Conservation (phyloP, 2,113 vertebrate species). For the Antechinus stuartii region DNA sequence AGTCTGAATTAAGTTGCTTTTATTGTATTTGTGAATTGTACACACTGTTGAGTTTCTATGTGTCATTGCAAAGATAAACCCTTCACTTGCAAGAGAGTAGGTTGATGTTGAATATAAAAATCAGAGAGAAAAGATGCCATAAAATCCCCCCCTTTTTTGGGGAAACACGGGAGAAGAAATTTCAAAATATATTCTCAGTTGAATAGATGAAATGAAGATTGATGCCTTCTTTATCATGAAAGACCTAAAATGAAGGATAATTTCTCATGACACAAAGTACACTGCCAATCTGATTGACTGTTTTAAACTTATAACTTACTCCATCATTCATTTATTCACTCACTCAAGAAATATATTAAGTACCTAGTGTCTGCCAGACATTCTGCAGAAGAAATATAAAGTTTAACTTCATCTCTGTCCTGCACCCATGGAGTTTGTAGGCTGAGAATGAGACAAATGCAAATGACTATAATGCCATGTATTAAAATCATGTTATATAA, state of each 20-base stretch:
- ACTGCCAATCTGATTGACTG: constrained; percentile 63
- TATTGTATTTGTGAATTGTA: not conserved
- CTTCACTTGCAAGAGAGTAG: not conserved
- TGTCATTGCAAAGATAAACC: not conserved
- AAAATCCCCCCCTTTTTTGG: not conserved
- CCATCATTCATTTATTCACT: not conserved
- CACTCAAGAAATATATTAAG: not conserved
- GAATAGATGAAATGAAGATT: constrained; percentile 44
- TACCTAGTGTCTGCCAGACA: not conserved
- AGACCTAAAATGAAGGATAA: constrained; percentile 30
- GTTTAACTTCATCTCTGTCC: not conserved
- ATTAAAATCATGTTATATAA: not conserved
- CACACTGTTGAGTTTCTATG: not conserved
- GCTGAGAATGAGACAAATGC: not conserved
- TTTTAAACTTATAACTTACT: not conserved
- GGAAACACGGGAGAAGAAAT: not conserved
- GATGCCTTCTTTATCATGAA: constrained; percentile 63
- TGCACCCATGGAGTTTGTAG: not conserved
- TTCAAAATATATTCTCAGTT: not conserved
- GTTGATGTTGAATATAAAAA: not conserved
- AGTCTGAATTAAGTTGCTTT: not conserved
- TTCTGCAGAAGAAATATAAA: not conserved
- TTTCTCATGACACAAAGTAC: constrained; percentile 52
- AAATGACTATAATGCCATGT: not conserved
- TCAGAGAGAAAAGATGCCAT: not conserved